Conservation (phyloP, 1,140 invertebrate genomes). For the Mizuhopecten yessoensis region DNA sequence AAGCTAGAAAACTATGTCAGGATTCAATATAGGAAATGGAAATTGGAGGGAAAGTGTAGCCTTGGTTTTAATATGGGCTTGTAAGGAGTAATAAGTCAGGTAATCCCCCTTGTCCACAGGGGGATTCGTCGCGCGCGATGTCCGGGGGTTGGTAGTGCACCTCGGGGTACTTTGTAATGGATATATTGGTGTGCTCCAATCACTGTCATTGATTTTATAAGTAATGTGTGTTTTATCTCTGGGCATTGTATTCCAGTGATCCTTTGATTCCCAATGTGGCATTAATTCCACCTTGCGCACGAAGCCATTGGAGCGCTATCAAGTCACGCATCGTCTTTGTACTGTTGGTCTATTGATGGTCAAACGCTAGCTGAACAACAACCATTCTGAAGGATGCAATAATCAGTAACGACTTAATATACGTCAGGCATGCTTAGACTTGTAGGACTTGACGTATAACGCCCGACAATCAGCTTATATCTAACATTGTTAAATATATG, state of each 20-base stretch:
- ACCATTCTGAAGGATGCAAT: not conserved
- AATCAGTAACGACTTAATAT: not conserved
- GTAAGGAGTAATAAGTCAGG: not conserved
- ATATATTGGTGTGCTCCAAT: not conserved
- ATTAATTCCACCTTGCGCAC: conserved; percentile 4
- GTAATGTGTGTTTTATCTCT: conserved; percentile 28
- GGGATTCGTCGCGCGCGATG: not conserved
- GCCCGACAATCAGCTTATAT: not conserved
- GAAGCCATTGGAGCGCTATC: not conserved
- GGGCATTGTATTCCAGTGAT: conserved; percentile 3
- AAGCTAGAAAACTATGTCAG: not conserved
- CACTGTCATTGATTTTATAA: conserved; percentile 14
- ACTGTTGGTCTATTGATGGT: not conserved
- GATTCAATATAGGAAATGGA: not conserved
- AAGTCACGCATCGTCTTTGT: conserved; percentile 3
- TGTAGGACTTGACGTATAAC: not conserved
- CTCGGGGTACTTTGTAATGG: conserved; percentile 2
- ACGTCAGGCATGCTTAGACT: not conserved
- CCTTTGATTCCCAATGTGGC: not conserved
- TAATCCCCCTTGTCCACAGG: not conserved
- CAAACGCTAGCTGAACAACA: not conserved
- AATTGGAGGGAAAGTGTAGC: not conserved
- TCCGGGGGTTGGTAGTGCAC: conserved; percentile 29
- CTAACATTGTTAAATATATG: not conserved
- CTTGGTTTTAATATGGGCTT: not conserved